These are phyloP conservation scores for Tragelaphus scriptus DNA, from an alignment of 2,113 vertebrate species.

Conservation along the genomic window DNA sequence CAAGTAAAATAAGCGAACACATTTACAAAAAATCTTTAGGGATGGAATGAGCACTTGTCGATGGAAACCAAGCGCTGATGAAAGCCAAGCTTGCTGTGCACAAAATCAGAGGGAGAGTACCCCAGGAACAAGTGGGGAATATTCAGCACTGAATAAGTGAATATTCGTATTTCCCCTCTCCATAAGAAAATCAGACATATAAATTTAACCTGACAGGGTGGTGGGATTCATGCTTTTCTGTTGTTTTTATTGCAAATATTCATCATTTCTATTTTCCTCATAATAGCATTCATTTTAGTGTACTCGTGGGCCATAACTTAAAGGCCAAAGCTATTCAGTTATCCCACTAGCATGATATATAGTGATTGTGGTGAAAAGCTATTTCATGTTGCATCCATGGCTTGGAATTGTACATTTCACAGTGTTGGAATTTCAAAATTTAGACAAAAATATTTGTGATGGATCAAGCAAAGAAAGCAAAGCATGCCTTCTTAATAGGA, in stretches of 20 bases:
- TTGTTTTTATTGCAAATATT: neutral
- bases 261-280: neutral
- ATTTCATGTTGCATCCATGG: neutral
- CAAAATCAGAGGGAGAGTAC: neutral
- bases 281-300: neutral
- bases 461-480: neutral
- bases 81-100: neutral
- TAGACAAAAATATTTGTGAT: neutral
- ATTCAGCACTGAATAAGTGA: neutral
- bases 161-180: neutral
- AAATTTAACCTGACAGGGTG: neutral
- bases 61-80: neutral
- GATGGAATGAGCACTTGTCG: neutral
- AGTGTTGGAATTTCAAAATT: neutral
- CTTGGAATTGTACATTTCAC: neutral
- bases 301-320: neutral
- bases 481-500: neutral
- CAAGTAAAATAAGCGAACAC: neutral
- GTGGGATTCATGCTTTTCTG: neutral
- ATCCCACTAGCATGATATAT: neutral
- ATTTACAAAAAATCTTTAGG: neutral
- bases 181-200: neutral
- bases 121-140: neutral
- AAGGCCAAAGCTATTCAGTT: neutral
- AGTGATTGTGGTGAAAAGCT: neutral